phyloP scores from a whole-genome alignment of 2,888 invertebrate species.

The Tridacna crocea region DNA sequence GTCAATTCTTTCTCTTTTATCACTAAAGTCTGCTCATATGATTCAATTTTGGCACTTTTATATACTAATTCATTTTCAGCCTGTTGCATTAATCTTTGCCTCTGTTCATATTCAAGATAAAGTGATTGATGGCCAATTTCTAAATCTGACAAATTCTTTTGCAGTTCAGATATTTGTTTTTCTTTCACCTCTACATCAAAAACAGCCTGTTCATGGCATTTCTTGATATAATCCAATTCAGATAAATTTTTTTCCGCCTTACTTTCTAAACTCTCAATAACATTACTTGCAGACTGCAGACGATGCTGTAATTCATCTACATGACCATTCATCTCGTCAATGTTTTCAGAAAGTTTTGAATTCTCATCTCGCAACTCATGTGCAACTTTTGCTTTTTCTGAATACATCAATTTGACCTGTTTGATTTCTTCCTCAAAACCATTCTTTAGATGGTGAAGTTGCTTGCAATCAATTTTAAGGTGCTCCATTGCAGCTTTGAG shows the following conservation, averaged over 20 bases:
- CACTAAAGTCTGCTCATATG: not conserved
- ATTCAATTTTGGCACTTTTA: not conserved
- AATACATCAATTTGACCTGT: no score
- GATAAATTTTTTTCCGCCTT: not conserved
- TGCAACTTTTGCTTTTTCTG: not conserved
- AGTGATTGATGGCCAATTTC: not conserved
- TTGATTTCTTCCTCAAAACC: no score
- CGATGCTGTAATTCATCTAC: constrained; percentile 51
- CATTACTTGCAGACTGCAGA: constrained; percentile 44
- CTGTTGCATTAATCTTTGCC: not conserved
- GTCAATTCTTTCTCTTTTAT: not conserved
- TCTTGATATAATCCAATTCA: not conserved
- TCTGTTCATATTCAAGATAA: not conserved
- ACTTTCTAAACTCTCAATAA: constrained; percentile 44
- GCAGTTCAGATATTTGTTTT: not conserved
- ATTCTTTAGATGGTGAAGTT: not conserved
- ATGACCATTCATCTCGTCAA: constrained; percentile 45
- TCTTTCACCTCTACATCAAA: not conserved
- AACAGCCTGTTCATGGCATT: not conserved
- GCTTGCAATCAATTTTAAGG: not conserved
- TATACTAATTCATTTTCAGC: not conserved
- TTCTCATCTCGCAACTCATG: not conserved
- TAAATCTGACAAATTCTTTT: constrained; percentile 20
- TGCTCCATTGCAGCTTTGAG: not conserved
- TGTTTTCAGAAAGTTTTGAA: constrained; percentile 17